phyloP scores from a whole-genome alignment of 2,797 vertebrate species.

The Oryzias dopingdopingensis region DNA sequence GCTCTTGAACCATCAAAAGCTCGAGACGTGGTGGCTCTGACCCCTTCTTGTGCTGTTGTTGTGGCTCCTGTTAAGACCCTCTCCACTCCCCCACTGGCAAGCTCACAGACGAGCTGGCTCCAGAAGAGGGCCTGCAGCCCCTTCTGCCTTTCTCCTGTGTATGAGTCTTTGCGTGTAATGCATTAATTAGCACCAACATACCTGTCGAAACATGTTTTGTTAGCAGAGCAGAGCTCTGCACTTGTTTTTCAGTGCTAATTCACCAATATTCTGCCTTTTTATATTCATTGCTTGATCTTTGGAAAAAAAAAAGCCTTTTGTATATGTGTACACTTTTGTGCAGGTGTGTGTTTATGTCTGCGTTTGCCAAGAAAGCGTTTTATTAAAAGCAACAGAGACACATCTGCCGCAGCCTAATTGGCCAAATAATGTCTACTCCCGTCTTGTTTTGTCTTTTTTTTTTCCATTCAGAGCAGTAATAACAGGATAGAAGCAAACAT shows the following conservation, averaged over 20 bases:
- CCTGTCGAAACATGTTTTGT: constrained; percentile 79
- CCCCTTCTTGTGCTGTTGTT: constrained; percentile 60
- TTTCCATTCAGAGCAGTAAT: constrained; percentile 41
- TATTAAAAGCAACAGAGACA: constrained; percentile 33
- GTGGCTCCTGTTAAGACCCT: constrained; percentile 68
- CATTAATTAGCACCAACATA: constrained; percentile 44
- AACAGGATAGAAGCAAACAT: constrained; percentile 35
- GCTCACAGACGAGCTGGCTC: constrained; percentile 78
- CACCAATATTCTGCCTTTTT: constrained; percentile 49
- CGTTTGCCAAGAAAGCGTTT: constrained; percentile 8
- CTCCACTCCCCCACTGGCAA: constrained; percentile 24
- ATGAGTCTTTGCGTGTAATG: constrained; percentile 29
- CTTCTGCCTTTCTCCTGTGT: constrained; percentile 47
- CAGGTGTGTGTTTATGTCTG: constrained; percentile 27
- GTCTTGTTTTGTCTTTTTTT: constrained; percentile 19
- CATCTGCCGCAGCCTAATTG: constrained; percentile 52
- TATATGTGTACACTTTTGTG: constrained; percentile 20
- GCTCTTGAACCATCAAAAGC: constrained; percentile 52
- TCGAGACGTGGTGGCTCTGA: constrained; percentile 39
- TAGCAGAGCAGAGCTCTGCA: constrained; percentile 34
- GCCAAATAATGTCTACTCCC: constrained; percentile 36
- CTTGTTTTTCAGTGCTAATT: constrained; percentile 65
- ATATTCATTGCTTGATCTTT: constrained; percentile 48
- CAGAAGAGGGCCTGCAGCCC: constrained; percentile 63
- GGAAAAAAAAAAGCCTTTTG: constrained; percentile 37